Conservation (phyloP, 2,797 vertebrate genomes). For the Nyctibius grandis region DNA sequence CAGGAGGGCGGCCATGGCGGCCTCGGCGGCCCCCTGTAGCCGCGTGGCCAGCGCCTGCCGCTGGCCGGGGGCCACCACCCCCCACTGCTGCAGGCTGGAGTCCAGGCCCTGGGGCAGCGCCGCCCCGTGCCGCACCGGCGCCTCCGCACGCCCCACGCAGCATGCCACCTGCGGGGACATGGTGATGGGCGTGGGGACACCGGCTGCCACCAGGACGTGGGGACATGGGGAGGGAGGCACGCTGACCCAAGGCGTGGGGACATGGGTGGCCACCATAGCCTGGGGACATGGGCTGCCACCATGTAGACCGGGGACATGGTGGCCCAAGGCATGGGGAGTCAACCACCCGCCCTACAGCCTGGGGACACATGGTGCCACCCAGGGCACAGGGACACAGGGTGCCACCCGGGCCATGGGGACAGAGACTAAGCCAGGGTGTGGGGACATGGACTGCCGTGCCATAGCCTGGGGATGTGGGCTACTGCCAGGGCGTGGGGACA, state of each 20-base stretch:
- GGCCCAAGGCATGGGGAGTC: too few relatives aligned
- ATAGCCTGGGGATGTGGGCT: neutral
- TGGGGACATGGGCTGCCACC: neutral
- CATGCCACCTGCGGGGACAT: conserved; percentile 69
- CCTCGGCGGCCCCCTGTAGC: conserved; percentile 62
- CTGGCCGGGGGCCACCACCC: conserved; percentile 58
- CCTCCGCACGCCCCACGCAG: conserved; percentile 63
- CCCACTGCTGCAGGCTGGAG: conserved; percentile 69
- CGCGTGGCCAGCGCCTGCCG: conserved; percentile 50
- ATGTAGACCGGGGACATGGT: too few relatives aligned
- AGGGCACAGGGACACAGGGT: too few relatives aligned
- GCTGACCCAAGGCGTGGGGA: neutral
- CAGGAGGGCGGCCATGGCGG: conserved; percentile 62
- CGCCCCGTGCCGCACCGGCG: conserved; percentile 63
- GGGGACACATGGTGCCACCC: neutral
- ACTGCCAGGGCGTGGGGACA: neutral
- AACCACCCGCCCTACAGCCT: too few relatives aligned
- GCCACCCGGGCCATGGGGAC: neutral
- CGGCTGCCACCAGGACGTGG: too few relatives aligned
- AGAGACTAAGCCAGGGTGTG: neutral
- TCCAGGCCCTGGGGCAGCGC: conserved; percentile 72
- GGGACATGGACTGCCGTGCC: neutral
- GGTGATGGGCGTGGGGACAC: fast-evolving
- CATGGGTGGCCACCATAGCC: neutral
- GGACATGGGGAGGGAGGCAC: too few relatives aligned